Base-by-base conservation (phyloP, 2,797 vertebrate species). In the Lacerta bilineata region DNA sequence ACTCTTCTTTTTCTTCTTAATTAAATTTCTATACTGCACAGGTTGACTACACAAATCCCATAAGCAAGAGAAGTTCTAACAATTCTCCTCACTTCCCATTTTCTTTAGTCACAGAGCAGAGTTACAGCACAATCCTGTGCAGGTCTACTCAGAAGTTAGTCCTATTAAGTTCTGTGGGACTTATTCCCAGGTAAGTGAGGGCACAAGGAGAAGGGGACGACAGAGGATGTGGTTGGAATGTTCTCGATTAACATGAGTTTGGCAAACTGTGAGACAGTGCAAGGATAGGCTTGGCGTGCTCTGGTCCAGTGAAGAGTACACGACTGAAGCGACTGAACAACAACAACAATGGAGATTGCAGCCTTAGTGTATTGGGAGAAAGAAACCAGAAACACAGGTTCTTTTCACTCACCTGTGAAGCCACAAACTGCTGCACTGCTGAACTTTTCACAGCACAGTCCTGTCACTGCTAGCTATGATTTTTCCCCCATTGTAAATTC, bases 41-140 rank as follows among this genome's bases (percentile, higher is more conserved):
- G 50, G 50, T 55, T 55, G 15, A 55, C 50, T 15, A 15, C 50
- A 55, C 50, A 4, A 13, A 1, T 3, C 50, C 50, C 13, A 86
- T 5, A 84, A 87, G 91, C 55, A 69, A 46, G 84, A 92, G 81
- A 50, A 72, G 90, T 91, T 94, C 50, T 50, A 90, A 93, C 90
- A 91, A 93, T 85, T 87, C 64, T 76, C 91, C 80, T 83, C 80
- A 86, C 94, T 95, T 94, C 91, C 91, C 93, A 76, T 75, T 90
- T 88, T 15, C 66, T 93, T 92, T 77, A 36, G 43, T 91, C 89
- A 90, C 88, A 81, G 89, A 82, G 46, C 36, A 87, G 87, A 87
- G 55, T 36, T 10, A n/a, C 76, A 78, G 27, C 29, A 20, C n/a
- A 36, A 59, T 8, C 15, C 15, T 46, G 0, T n/a, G 27, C 11